phyloP scores from a whole-genome alignment of 2,888 invertebrate species.

The Sarcophaga subvicina region DNA sequence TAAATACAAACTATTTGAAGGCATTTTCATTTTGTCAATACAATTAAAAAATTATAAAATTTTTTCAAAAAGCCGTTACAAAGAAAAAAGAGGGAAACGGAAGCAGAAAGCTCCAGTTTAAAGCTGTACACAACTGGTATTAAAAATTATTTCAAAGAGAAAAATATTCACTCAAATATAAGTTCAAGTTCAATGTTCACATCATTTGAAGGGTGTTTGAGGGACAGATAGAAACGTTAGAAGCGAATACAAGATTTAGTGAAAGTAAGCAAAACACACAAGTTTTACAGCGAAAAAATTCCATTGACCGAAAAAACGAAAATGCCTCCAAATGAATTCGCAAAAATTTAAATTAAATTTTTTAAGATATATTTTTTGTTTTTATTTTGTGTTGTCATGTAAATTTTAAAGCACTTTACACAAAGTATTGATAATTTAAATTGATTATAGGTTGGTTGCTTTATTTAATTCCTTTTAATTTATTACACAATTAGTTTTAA shows the following conservation, averaged over 20 bases:
- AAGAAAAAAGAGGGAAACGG: too few species aligned
- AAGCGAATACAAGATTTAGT: background rate
- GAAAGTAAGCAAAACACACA: constrained; percentile 20
- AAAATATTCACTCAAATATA: background rate
- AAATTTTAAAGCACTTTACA: background rate
- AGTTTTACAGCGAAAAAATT: constrained; percentile 24
- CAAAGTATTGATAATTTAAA: background rate
- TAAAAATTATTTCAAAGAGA: background rate
- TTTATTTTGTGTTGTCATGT: background rate
- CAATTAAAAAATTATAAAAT: too few species aligned
- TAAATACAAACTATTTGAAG: too few species aligned
- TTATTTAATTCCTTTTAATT: constrained; percentile 7
- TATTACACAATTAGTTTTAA: constrained; percentile 34
- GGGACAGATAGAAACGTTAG: background rate
- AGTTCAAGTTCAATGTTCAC: constrained; percentile 53
- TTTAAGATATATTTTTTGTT: background rate
- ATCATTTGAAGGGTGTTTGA: background rate
- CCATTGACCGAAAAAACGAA: constrained; percentile 5
- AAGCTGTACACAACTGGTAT: too few species aligned
- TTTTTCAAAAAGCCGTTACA: too few species aligned
- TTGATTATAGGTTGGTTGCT: background rate
- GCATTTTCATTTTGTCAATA: background rate
- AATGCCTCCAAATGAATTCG: background rate
- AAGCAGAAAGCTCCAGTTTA: too few species aligned
- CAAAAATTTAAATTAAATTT: background rate